These are phyloP conservation scores for Macrostomum lignano DNA, from an alignment of 1,140 invertebrate genomes.

Conservation along the genomic window DNA sequence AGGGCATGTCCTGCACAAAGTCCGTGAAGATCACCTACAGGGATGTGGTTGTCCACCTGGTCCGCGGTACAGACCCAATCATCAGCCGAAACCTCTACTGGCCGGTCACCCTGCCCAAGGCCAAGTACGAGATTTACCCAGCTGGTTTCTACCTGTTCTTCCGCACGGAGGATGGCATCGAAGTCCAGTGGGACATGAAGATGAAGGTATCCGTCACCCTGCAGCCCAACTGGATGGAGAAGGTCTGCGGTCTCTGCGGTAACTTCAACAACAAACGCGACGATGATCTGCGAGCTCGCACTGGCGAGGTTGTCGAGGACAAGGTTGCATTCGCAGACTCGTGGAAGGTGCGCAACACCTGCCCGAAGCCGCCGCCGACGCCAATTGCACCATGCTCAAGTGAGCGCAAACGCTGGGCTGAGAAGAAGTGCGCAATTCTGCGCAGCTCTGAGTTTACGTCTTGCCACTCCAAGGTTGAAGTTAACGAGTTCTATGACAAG, in stretches of 20 bases:
- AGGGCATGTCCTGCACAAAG: slow-evolving; percentile 9
- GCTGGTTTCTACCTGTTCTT: neutral
- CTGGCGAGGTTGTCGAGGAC: slow-evolving; percentile 2
- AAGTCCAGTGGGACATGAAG: slow-evolving; percentile 1
- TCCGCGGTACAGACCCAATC: slow-evolving; percentile 3
- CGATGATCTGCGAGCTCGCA: slow-evolving; percentile 39
- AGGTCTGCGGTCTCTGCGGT: slow-evolving; percentile 45
- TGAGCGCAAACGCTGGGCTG: slow-evolving; percentile 4
- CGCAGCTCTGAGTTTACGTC: neutral
- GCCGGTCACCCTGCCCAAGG: neutral
- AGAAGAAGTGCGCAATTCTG: slow-evolving; percentile 2
- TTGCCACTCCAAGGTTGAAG: slow-evolving; percentile 3
- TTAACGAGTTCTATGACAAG: slow-evolving; percentile 1
- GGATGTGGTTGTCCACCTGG: slow-evolving; percentile 4
- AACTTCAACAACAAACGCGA: slow-evolving; percentile 56
- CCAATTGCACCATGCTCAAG: slow-evolving; percentile 2
- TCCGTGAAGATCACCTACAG: slow-evolving; percentile 1
- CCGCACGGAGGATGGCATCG: neutral
- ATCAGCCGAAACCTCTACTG: neutral
- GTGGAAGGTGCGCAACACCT: neutral
- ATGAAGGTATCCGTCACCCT: slow-evolving; percentile 17
- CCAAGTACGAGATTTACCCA: neutral
- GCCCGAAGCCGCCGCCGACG: neutral
- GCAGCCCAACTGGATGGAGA: slow-evolving; percentile 38
- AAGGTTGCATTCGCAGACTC: slow-evolving; percentile 2